Percentiles rank a stretch among this genome's conserved stretches.
phyloP scores from a whole-genome alignment of 64 coral and sea anemone species.

The Cladopsammia gracilis region DNA sequence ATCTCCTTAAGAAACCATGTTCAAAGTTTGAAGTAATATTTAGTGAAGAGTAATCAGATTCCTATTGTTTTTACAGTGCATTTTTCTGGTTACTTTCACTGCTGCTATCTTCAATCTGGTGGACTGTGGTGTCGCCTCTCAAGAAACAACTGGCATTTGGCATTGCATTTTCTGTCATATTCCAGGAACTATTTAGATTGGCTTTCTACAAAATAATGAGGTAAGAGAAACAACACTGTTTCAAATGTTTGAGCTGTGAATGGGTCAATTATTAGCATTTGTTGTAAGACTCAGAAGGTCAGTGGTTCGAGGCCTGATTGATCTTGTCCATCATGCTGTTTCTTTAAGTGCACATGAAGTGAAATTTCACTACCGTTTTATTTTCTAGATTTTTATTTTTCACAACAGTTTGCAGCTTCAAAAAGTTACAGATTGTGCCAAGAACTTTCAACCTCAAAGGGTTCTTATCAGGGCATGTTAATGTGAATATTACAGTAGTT shows the following conservation, averaged over 20 bases:
- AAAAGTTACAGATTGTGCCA: too few relatives aligned
- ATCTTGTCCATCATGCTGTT: too few relatives aligned
- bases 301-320: not conserved
- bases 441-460: too few relatives aligned
- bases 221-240: conserved; percentile 42
- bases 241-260: not conserved
- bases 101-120: conserved; percentile 97
- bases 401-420: too few relatives aligned
- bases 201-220: conserved; percentile 92
- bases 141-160: conserved; percentile 96
- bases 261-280: not conserved
- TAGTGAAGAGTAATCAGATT: not conserved
- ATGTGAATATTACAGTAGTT: too few relatives aligned
- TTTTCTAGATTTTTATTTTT: too few relatives aligned
- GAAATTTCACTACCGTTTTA: too few relatives aligned
- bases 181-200: conserved; percentile 92
- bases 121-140: conserved; percentile 95
- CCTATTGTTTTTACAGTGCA: conserved; percentile 74
- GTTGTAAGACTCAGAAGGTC: not conserved
- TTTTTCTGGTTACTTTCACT: conserved; percentile 97
- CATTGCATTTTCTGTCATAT: conserved; percentile 93
- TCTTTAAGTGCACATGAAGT: too few relatives aligned
- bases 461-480: too few relatives aligned
- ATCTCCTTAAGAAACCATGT: too few relatives aligned
- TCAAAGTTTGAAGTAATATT: too few relatives aligned